Conservation (phyloP, 2,113 vertebrate species). For the Sisor rabdophorus region DNA sequence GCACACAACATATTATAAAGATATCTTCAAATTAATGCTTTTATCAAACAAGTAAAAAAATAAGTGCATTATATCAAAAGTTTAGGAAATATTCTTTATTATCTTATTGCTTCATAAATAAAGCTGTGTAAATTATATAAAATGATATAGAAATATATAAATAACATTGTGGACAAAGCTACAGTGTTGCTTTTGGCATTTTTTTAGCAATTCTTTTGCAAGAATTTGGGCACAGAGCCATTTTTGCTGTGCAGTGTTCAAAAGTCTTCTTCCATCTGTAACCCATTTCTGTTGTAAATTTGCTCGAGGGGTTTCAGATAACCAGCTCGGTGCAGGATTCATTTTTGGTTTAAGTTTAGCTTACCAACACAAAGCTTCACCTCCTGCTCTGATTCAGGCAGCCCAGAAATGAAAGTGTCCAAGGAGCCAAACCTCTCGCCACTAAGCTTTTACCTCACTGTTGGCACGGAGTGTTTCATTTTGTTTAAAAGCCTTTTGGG, state of each 20-base stretch:
- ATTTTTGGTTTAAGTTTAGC: slow-evolving; percentile 22
- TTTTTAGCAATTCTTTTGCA: background rate
- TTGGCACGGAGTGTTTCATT: slow-evolving; percentile 6
- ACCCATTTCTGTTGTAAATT: slow-evolving; percentile 7
- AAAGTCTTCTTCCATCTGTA: slow-evolving; percentile 3
- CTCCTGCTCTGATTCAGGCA: slow-evolving; percentile 16
- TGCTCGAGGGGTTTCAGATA: slow-evolving; percentile 29
- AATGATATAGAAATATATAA: background rate
- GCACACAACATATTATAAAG: background rate
- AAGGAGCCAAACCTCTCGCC: slow-evolving; percentile 23
- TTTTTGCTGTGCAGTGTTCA: slow-evolving; percentile 8
- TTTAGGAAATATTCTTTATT: background rate
- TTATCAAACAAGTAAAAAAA: too few species aligned
- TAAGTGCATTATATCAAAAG: background rate
- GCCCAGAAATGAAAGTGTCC: slow-evolving; percentile 15
- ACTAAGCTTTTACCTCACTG: slow-evolving; percentile 6
- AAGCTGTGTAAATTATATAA: background rate
- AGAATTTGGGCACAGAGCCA: background rate
- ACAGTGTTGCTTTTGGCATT: background rate
- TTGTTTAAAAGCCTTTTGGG: slow-evolving; percentile 11
- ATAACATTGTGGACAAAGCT: background rate
- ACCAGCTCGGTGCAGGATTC: slow-evolving; percentile 4
- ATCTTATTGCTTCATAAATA: background rate
- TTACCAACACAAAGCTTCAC: slow-evolving; percentile 19
- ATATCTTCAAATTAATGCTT: too few species aligned